Evolutionary conservation across 1,140 invertebrate genomes (phyloP), one percentile per base, ranked within the genome.

Genomic region (Parapsyche elsis): DNA sequence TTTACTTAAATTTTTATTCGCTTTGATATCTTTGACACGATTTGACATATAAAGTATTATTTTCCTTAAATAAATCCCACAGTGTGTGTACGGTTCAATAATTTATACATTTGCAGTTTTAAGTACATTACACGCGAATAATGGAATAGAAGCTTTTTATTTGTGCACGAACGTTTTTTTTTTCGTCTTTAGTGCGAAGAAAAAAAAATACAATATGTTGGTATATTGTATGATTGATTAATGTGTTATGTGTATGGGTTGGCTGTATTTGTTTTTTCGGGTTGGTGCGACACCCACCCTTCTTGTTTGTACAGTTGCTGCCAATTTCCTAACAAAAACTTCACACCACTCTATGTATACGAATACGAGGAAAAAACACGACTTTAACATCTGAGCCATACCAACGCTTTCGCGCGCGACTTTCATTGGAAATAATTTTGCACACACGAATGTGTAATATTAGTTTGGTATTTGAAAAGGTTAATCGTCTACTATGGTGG

Each of bases 291-390:
- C 70, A 46, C 30, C 44, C 78, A 12, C 67, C 49, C 49, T 45
- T 26, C 57, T 59, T 77, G 75, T 77, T 77, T 77, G 75, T 45
- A 77, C 75, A 77, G 75, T 77, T 77, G 75, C 44, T 77, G 75
- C 57, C 75, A 77, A 77, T 77, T 77, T 64, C 30, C 57, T 21
- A 67, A 46, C 73, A 46, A 76, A 53, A 59, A 76, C 46, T 57
- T 45, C 16, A 19, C 73, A 24, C 23, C 49, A 53, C 49, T 53
- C 49, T 16, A 26, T 64, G 19, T 64, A n/a, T 24, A 67, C 64
- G 64, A 38, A 1, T 38, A 38, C 30, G 7, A 7, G 30, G 30
- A 7, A 38, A 38, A 38, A 38, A 38, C 7, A 38, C 1, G 30
- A 38, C 30, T 38, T 30, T 23, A 21, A 23, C 9, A 67, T 23